Conservation (phyloP, 2,113 vertebrate genomes). For the Ammodytes dubius region DNA sequence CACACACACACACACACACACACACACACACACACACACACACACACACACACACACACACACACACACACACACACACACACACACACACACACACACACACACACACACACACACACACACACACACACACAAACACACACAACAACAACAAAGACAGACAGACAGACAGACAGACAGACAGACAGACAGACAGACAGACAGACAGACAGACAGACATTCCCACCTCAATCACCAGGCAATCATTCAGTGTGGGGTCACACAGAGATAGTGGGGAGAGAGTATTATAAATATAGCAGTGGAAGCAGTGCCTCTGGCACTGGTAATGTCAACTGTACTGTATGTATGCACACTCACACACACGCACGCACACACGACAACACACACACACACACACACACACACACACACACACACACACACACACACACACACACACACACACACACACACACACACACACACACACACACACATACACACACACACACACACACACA, state of each 20-base stretch:
- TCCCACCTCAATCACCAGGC: not conserved
- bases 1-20: not conserved
- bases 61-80: not conserved
- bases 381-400: not conserved
- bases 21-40: not conserved
- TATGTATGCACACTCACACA: not conserved
- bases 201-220: not conserved
- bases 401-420: conserved; percentile 11
- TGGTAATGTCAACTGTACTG: conserved; percentile 59
- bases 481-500: not conserved
- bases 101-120: not conserved
- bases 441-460: conserved; percentile 13
- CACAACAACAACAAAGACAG: not conserved
- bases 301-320: conserved; percentile 39
- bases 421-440: not conserved
- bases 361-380: not conserved
- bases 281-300: conserved; percentile 54
- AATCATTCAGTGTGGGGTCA: conserved; percentile 43
- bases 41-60: not conserved
- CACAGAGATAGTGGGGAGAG: conserved; percentile 39
- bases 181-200: not conserved
- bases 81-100: not conserved
- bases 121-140: not conserved
- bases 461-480: conserved; percentile 1
- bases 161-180: conserved; percentile 3